phyloP scores from a whole-genome alignment of 2,888 invertebrate genomes.

The Trichogramma evanescens region DNA sequence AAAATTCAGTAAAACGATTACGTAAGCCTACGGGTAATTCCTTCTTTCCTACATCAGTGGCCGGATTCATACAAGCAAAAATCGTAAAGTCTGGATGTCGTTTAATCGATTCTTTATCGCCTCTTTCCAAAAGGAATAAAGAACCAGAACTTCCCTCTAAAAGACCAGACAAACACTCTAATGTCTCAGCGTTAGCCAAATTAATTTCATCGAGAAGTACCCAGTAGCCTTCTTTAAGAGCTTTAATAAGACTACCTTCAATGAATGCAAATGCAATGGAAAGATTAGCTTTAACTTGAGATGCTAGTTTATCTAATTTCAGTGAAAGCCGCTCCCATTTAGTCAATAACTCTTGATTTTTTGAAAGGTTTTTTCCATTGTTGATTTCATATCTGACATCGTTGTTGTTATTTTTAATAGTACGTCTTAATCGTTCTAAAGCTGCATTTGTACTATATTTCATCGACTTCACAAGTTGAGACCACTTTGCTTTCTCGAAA shows the following conservation, averaged over 20 bases:
- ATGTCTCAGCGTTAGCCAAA: slow-evolving; percentile 90
- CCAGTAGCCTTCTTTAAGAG: slow-evolving; percentile 89
- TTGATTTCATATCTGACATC: not conserved
- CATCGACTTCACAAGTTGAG: slow-evolving; percentile 68
- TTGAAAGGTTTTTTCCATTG: not conserved
- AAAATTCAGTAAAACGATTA: slow-evolving; percentile 94
- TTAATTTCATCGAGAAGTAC: slow-evolving; percentile 96
- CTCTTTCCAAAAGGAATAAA: slow-evolving; percentile 77
- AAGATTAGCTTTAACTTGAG: slow-evolving; percentile 66
- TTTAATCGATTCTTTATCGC: slow-evolving; percentile 76
- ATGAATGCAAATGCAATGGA: slow-evolving; percentile 83
- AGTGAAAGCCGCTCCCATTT: slow-evolving; percentile 37
- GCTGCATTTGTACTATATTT: slow-evolving; percentile 62
- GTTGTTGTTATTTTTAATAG: slow-evolving; percentile 8
- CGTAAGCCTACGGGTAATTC: slow-evolving; percentile 87
- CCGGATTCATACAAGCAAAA: slow-evolving; percentile 99
- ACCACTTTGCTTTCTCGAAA: slow-evolving; percentile 67
- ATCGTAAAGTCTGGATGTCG: slow-evolving; percentile 82
- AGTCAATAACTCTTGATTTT: slow-evolving; percentile 11
- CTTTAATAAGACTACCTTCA: slow-evolving; percentile 89
- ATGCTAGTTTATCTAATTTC: slow-evolving; percentile 64
- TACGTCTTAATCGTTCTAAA: slow-evolving; percentile 48
- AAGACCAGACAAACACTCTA: slow-evolving; percentile 87
- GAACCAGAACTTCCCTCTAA: slow-evolving; percentile 76
- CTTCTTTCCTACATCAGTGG: slow-evolving; percentile 96